Base-by-base conservation (phyloP, 2,888 invertebrate genomes). In the Hemistola chrysoprasaria region DNA sequence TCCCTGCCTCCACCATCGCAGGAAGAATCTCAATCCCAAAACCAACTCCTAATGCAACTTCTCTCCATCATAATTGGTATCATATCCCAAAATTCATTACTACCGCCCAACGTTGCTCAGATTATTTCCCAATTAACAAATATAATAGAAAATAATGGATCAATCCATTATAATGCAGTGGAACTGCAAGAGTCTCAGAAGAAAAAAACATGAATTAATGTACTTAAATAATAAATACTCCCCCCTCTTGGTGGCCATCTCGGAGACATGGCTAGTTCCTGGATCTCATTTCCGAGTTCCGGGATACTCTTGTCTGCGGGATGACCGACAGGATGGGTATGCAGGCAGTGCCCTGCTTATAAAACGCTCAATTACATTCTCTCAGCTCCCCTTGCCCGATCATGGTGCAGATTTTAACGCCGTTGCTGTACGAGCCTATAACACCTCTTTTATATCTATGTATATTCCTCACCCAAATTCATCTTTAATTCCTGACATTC, bases 291-390 rank as follows among this genome's bases (percentile, higher is more conserved):
- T 27, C 10, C n/a, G 27, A 8, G 22, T 36, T 7, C 47, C 54
- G 5, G 56, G 54, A 5, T 57, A 40, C 28, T 24, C 50, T 3
- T 53, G 55, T 40, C 40, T 58, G 4, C 40, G 57, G 8, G 50
- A 56, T 36, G 55, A 56, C 39, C 45, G 55, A 22, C 8, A 2
- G 11, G 55, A 60, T 23, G 55, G 56, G 1, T 46, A 50, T 25
- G 59, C 30, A 6, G 55, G 55, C 1, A 8, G 31, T 11, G 43
- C 44, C 8, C 11, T 53, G 28, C 25, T 53, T 0, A 24, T 52
- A 3, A 44, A 11, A 10, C 8, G 30, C 9, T 25, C 24, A 11
- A n/a, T 46, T 6, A 5, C 47, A 2, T 56, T 37, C 10, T 30
- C 40, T 6, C 42, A 29, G 25, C 26, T 53, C 2, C 10, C 37